Conservation (phyloP, 2,113 vertebrate species). For the Cynopterus brachyotis region DNA sequence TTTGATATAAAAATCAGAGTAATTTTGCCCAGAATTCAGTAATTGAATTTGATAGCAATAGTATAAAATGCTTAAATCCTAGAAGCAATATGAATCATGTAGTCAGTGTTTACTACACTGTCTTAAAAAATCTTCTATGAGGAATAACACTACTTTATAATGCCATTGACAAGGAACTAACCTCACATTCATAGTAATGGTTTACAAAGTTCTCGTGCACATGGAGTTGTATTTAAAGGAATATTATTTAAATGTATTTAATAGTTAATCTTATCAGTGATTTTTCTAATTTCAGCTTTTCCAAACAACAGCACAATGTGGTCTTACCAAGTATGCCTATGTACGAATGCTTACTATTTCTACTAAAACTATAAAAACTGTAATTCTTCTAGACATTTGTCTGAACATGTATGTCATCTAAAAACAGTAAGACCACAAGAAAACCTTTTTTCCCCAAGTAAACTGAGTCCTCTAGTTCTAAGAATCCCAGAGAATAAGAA, state of each 20-base stretch:
- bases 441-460: background rate
- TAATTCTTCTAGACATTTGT: background rate
- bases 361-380: background rate
- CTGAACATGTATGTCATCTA: background rate
- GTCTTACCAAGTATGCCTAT: background rate
- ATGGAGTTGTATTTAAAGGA: background rate
- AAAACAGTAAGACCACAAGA: background rate
- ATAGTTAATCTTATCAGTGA: background rate
- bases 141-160: background rate
- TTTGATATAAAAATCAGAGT: constrained; percentile 83
- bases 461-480: background rate
- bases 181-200: background rate
- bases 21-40: constrained; percentile 81
- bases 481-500: background rate
- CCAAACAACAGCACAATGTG: background rate
- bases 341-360: background rate
- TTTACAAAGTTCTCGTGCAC: background rate
- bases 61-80: constrained; percentile 1
- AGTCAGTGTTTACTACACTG: background rate
- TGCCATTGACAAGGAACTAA: background rate
- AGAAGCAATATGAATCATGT: background rate
- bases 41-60: constrained; percentile 59
- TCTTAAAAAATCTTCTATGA: background rate
- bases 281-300: background rate
- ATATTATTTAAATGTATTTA: background rate